Conservation (phyloP, 2,888 invertebrate species). For the Latrodectus elegans region DNA sequence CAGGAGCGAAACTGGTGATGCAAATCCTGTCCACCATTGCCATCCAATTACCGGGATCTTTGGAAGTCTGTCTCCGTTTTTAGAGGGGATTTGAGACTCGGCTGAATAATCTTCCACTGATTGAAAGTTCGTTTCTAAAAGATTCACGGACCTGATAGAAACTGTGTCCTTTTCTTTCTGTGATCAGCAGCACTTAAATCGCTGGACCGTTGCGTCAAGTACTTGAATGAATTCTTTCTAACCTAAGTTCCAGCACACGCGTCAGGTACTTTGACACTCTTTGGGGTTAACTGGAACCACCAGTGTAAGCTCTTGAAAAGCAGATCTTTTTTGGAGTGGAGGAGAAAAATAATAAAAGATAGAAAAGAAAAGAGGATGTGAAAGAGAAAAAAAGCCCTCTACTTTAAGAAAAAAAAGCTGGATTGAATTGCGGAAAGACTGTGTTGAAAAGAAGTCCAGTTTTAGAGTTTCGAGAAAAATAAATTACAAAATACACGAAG, state of each 20-base stretch:
- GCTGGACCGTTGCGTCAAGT: slow-evolving; percentile 55
- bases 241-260: slow-evolving; percentile 36
- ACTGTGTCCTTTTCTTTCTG: slow-evolving; percentile 56
- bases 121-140: slow-evolving; percentile 66
- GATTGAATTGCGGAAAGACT: slow-evolving; percentile 53
- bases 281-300: slow-evolving; percentile 61
- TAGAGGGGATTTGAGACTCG: slow-evolving; percentile 41
- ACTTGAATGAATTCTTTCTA: slow-evolving; percentile 46
- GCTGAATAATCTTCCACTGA: slow-evolving; percentile 63
- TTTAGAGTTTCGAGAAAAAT: slow-evolving; percentile 59
- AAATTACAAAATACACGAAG: slow-evolving; percentile 46
- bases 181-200: slow-evolving; percentile 53
- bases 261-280: slow-evolving; percentile 60
- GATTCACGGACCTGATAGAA: slow-evolving; percentile 65
- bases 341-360: slow-evolving; percentile 4
- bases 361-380: slow-evolving; percentile 21
- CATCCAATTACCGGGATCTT: slow-evolving; percentile 65
- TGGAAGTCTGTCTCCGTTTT: slow-evolving; percentile 55
- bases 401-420: slow-evolving; percentile 27
- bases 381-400: slow-evolving; percentile 1
- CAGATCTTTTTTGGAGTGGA: slow-evolving; percentile 31
- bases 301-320: slow-evolving; percentile 47
- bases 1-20: slow-evolving; percentile 29
- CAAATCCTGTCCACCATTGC: slow-evolving; percentile 56
- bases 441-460: slow-evolving; percentile 62